Conservation (phyloP, 2,888 invertebrate genomes). For the Hirtodrosophila histrioides region DNA sequence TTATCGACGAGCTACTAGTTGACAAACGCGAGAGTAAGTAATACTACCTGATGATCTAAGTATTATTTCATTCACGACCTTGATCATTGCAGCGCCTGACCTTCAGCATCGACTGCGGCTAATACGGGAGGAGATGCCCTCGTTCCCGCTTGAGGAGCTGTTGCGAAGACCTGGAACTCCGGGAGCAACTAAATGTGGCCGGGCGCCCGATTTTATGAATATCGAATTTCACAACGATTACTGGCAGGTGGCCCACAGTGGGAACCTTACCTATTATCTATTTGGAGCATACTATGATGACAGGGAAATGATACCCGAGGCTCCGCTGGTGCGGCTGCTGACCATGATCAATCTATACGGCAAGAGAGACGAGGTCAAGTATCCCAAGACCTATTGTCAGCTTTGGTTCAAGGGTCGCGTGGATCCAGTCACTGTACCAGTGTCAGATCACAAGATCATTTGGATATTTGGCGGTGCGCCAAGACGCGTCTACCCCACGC, state of each 20-base stretch:
- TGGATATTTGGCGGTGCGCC: constrained; percentile 97
- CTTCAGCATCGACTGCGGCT: constrained; percentile 37
- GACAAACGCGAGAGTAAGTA: constrained; percentile 33
- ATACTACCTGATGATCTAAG: background rate
- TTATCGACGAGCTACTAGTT: constrained; percentile 39
- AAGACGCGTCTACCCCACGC: constrained; percentile 93
- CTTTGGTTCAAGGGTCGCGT: constrained; percentile 93
- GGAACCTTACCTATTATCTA: constrained; percentile 92
- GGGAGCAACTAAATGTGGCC: constrained; percentile 23
- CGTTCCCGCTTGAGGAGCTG: constrained; percentile 58
- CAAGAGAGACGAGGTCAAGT: constrained; percentile 83
- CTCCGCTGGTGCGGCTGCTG: constrained; percentile 92
- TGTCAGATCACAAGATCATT: constrained; percentile 94
- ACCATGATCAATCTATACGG: constrained; percentile 94
- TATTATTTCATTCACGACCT: too few relatives aligned
- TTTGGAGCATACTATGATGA: constrained; percentile 95
- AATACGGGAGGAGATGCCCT: constrained; percentile 58
- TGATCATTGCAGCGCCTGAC: constrained; percentile 25
- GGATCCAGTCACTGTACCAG: constrained; percentile 90
- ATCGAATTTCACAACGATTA: constrained; percentile 96
- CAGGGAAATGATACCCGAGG: constrained; percentile 89
- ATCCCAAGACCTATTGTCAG: constrained; percentile 89
- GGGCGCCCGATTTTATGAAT: constrained; percentile 90
- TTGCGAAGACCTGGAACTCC: background rate
- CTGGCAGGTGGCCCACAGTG: constrained; percentile 92